Evolutionary conservation across 2,888 invertebrate genomes (phyloP).

Genomic region (Periphyllus acericola): DNA sequence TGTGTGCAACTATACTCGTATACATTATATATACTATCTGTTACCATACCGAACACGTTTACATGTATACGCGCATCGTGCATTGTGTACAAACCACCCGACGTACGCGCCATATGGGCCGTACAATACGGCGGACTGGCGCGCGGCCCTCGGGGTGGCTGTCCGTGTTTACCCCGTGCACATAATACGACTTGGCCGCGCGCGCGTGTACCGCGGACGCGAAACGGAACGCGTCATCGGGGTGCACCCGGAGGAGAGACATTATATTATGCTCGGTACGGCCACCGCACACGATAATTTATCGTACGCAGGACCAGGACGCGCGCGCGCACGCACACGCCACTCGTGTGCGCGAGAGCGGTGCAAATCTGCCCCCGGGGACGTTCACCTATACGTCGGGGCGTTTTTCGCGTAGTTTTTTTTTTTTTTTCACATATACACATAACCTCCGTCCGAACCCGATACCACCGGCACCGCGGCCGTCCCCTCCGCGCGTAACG

Average conservation of each 20-base stretch:
- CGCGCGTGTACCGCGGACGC: too few species aligned
- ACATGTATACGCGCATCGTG: not conserved
- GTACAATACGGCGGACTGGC: too few species aligned
- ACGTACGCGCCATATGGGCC: not conserved
- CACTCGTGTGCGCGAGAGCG: not conserved
- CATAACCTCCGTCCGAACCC: not conserved
- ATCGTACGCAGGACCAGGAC: not conserved
- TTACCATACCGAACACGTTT: too few species aligned
- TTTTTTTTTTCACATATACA: not conserved
- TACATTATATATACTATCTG: too few species aligned
- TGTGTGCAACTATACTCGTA: too few species aligned
- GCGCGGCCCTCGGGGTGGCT: too few species aligned
- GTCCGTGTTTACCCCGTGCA: too few species aligned
- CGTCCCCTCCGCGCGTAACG: not conserved
- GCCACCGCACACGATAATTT: too few species aligned
- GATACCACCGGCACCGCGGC: not conserved
- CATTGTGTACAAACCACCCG: not conserved
- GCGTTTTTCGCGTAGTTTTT: conserved; percentile 2
- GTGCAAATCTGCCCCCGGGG: conserved; percentile 13
- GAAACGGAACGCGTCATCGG: not conserved
- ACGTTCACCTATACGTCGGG: conserved; percentile 21
- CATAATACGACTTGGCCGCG: too few species aligned
- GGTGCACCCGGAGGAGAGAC: not conserved
- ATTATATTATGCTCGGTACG: not conserved
- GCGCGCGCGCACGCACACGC: too few species aligned